Evolutionary conservation across 1,140 invertebrate species (phyloP), one percentile per base, ranked within the genome.

Genomic region (Bombus balteatus): DNA sequence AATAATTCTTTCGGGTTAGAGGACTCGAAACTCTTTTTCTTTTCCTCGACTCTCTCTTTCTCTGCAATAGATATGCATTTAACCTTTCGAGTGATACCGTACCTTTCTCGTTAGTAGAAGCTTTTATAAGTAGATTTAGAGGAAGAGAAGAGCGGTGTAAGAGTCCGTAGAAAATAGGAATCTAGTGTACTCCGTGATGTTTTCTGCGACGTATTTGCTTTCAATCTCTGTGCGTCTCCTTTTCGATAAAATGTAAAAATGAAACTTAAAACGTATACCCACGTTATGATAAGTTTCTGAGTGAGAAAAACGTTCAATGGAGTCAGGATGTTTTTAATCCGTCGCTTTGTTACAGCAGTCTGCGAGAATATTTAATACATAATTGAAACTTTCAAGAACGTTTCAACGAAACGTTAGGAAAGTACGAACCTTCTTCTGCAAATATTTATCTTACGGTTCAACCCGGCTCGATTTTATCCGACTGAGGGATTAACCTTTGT

Each of bases 11-110:
- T 65, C 8, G 32, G 32, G 65, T 18, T 8, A 6, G n/a, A 41
- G 22, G 57, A 47, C 13, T 39, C 28, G 37, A 47, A 47, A 34
- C 47, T 53, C 47, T 22, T 47, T 47, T 53, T 22, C 41, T 39
- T 78, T 85, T 77, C 72, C 66, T 18, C 73, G 66, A 53, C 39
- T 81, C 59, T 62, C 3, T 13, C 28, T n/a, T 62, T n/a, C 66
- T 73, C 22, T 57, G 37, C 4, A 28, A 28, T n/a, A 12, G 39
- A 71, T n/a, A 32, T 18, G 43, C n/a, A 15, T 81, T 39, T 39
- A 32, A 71, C 41, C 15, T 68, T n/a, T 59, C 43, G 62, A 79
- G 62, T 4, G n/a, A 59, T n/a, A 25, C 3, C 10, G 13, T 28
- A 22, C 25, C 13, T 59, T 41, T 18, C 25, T 39, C 25, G 34